Evolutionary conservation across 1,140 invertebrate genomes (phyloP).

Genomic region (Drosophila gunungcola): DNA sequence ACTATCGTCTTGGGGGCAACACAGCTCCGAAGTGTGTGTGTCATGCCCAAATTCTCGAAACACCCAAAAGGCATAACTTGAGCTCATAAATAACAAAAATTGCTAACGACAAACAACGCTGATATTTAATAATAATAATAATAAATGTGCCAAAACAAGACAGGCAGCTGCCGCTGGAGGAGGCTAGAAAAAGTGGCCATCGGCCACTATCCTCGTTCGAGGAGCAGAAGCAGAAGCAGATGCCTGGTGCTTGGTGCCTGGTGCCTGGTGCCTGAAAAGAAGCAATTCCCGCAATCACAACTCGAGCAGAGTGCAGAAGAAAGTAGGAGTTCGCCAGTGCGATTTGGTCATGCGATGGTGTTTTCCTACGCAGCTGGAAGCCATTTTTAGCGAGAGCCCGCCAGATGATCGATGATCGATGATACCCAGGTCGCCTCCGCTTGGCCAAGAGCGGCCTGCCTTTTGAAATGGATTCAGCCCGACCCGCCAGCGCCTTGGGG

Average conservation of each 20-base stretch:
- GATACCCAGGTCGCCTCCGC: constrained; percentile 72
- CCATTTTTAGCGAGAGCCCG: constrained; percentile 78
- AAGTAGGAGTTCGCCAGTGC: constrained; percentile 70
- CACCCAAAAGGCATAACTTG: constrained; percentile 83
- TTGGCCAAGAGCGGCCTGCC: constrained; percentile 37
- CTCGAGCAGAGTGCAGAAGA: constrained; percentile 77
- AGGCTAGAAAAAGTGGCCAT: constrained; percentile 50
- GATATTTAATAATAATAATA: constrained; percentile 81
- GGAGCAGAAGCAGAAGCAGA: constrained; percentile 5
- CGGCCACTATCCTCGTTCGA: constrained; percentile 36
- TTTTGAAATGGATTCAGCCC: constrained; percentile 61
- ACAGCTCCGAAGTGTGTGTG: constrained; percentile 32
- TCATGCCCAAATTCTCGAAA: constrained; percentile 73
- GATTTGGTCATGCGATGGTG: constrained; percentile 84
- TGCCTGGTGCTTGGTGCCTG: neutral
- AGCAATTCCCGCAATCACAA: constrained; percentile 76
- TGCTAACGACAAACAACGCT: constrained; percentile 74
- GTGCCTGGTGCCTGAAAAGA: constrained; percentile 23
- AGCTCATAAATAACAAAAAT: constrained; percentile 84
- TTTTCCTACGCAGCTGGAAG: constrained; percentile 83
- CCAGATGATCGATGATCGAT: constrained; percentile 83
- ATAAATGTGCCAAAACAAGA: constrained; percentile 79
- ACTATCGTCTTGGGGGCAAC: constrained; percentile 19
- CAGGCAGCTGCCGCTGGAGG: constrained; percentile 46
- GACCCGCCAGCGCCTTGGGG: constrained; percentile 69